A percentile compares a stretch with the other conserved stretches of the same genome.
Conservation (phyloP, 2,797 vertebrate species). For the Echeneis naucrates region DNA sequence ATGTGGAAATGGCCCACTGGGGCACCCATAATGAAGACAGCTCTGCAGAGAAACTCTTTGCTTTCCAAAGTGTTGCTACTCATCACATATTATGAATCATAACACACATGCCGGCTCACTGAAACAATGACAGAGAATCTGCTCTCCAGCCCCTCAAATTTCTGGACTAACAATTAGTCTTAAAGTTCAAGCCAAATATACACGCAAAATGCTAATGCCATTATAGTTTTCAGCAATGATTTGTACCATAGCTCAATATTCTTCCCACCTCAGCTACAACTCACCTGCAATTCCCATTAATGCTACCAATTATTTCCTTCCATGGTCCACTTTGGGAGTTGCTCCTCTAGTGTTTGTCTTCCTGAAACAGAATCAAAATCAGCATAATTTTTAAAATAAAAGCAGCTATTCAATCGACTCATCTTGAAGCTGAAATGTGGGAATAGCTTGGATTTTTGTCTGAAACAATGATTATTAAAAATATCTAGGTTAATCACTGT, state of each 20-base stretch:
- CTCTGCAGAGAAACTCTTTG: constrained; percentile 8
- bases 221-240: background rate
- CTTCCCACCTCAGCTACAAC: background rate
- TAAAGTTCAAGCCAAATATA: background rate
- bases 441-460: background rate
- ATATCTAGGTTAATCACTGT: background rate
- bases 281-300: background rate
- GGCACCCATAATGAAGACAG: background rate
- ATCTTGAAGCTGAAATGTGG: background rate
- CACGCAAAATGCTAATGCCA: background rate
- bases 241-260: background rate
- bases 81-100: background rate
- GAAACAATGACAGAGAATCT: background rate
- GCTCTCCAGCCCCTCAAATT: background rate
- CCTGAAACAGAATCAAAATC: too few species aligned
- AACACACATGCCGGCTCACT: background rate
- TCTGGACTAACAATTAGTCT: background rate
- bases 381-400: background rate
- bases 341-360: too few species aligned
- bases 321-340: background rate
- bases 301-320: background rate
- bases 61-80: background rate
- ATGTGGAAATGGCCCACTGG: constrained; percentile 47
- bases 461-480: background rate
- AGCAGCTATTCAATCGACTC: background rate